Evolutionary conservation across 2,113 vertebrate species (phyloP), one percentile per base, ranked within the genome.

Genomic region (Calidris pygmaea): DNA sequence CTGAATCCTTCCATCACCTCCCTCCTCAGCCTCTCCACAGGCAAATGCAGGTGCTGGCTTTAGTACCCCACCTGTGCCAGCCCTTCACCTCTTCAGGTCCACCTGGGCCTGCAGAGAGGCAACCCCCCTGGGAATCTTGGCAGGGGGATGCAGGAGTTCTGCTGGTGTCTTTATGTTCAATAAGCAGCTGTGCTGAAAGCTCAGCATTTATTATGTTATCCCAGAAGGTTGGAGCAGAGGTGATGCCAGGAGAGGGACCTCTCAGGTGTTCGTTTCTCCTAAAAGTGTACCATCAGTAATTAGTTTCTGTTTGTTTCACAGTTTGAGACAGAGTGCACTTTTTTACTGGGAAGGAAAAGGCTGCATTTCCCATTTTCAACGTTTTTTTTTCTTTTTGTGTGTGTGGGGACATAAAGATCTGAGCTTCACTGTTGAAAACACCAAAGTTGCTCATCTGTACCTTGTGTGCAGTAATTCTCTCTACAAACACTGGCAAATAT

Each of bases 11-110:
- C 24, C 65, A 43, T 59, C 32, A 47, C 2, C 24, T 50, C n/a
- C 5, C 9, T 67, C n/a, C 0, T 0, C 0, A 0, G 29, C 32
- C 16, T 34, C 84, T 29, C 0, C 0, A 58, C 50, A 21, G 10
- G 65, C 3, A 2, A 50, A 59, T 63, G 19, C 3, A 1, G 37
- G 30, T 5, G 24, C 39, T 32, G 45, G 7, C 71, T 85, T 79
- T 55, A 43, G 32, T 3, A 4, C 9, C 41, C 24, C 19, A 53
- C 41, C 55, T 74, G 41, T 6, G 10, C 52, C 21, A 2, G 34
- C 37, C 27, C 43, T 71, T 60, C 60, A 52, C 43, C n/a, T 67
- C 56, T 16, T 24, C 3, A 82, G 53, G 23, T n/a, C 63, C 41
- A n/a, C 19, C 35, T 30, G 21, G 23, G 21, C 53, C 47, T 43